A percentile compares a stretch with the other conserved stretches of the same genome.
These are phyloP conservation scores for Melanophora roralis DNA, from an alignment of 2,888 invertebrate species.

Conservation along the genomic window DNA sequence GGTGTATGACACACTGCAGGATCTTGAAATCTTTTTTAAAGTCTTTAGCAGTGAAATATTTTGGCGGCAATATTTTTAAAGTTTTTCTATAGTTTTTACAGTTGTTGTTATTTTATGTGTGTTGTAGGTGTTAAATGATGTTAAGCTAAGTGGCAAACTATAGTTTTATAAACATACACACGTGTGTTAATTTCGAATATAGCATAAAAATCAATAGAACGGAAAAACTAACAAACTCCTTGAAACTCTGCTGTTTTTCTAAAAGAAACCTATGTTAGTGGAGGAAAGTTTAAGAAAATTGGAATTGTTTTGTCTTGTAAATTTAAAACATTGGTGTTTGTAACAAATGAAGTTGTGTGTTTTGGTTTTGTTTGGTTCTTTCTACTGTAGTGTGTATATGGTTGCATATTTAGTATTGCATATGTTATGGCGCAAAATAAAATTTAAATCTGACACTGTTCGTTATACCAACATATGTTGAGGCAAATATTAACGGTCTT, in stretches of 20 bases:
- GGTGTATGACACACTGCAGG: not conserved
- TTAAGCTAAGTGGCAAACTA: constrained; percentile 57
- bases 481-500: constrained; percentile 53
- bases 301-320: constrained; percentile 17
- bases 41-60: too few species aligned
- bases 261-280: not conserved
- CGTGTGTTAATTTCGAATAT: not conserved
- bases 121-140: constrained; percentile 58
- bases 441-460: constrained; percentile 62
- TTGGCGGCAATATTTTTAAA: constrained; percentile 41
- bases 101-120: not conserved
- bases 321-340: not conserved
- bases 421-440: constrained; percentile 62
- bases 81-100: constrained; percentile 19
- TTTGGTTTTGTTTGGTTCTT: not conserved
- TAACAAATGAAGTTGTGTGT: not conserved
- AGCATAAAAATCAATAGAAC: constrained; percentile 55
- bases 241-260: constrained; percentile 9
- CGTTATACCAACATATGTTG: constrained; percentile 51
- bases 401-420: constrained; percentile 58
- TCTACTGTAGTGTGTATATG: not conserved
- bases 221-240: constrained; percentile 22
- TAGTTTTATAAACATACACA: too few species aligned
- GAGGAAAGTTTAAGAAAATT: not conserved
- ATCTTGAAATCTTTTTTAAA: not conserved